Conservation (phyloP, 2,113 vertebrate genomes). For the Oryzias woworae region DNA sequence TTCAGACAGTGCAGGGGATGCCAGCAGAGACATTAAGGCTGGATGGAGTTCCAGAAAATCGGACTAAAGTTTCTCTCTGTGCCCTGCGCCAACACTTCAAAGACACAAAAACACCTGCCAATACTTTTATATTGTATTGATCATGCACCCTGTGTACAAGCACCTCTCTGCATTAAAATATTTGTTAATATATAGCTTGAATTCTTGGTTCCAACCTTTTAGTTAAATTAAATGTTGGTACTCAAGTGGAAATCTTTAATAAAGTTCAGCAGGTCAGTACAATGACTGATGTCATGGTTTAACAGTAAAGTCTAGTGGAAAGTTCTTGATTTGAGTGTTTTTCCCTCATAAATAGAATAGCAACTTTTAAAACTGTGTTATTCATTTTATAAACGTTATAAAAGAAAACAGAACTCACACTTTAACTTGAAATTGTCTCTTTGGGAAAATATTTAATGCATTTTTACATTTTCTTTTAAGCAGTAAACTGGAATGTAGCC, state of each 20-base stretch:
- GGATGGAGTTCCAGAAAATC: conserved; percentile 47
- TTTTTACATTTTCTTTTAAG: not conserved
- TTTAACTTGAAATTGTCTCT: not conserved
- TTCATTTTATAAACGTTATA: not conserved
- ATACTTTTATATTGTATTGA: not conserved
- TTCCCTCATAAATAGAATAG: not conserved
- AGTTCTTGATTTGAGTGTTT: not conserved
- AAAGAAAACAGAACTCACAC: not conserved
- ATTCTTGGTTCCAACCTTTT: not conserved
- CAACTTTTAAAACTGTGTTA: not conserved
- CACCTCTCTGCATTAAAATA: not conserved
- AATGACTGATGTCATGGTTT: not conserved
- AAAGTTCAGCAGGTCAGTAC: not conserved
- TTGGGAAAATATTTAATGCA: not conserved
- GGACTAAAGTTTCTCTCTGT: conserved; percentile 46
- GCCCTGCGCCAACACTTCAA: conserved; percentile 48
- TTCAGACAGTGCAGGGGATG: conserved; percentile 50
- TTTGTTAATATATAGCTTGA: not conserved
- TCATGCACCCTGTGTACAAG: not conserved
- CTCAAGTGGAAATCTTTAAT: not conserved
- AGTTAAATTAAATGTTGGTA: not conserved
- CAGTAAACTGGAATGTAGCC: not conserved
- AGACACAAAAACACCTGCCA: conserved; percentile 14
- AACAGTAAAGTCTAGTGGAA: not conserved
- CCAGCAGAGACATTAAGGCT: conserved; percentile 53